These are phyloP conservation scores for Takifugu flavidus DNA, from an alignment of 2,113 vertebrate species.

Conservation along the genomic window DNA sequence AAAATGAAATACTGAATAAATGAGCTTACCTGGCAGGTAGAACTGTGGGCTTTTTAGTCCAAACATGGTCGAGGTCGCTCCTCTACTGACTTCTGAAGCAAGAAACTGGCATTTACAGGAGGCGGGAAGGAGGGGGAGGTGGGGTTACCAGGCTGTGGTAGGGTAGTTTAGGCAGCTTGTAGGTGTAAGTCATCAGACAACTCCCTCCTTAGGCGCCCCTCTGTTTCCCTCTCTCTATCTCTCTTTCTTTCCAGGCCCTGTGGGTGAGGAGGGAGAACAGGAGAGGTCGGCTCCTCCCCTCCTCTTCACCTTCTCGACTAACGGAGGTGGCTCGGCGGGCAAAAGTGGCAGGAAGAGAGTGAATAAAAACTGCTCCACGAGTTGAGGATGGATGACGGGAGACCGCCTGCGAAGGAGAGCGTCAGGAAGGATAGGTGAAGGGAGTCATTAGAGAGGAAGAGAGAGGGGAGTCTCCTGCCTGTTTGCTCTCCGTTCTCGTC, in stretches of 20 bases:
- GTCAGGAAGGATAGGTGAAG: conserved; percentile 46
- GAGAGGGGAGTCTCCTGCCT: conserved; percentile 48
- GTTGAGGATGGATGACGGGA: conserved; percentile 43
- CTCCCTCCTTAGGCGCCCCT: conserved; percentile 35
- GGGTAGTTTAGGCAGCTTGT: conserved; percentile 46
- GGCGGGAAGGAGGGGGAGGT: not conserved
- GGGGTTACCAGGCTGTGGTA: conserved; percentile 20
- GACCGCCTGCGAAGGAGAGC: conserved; percentile 48
- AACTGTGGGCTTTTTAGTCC: conserved; percentile 89
- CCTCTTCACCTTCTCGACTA: conserved; percentile 37
- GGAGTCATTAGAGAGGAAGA: conserved; percentile 23
- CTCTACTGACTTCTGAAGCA: conserved; percentile 52
- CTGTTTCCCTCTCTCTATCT: conserved; percentile 19
- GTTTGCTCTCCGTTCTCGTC: conserved; percentile 41
- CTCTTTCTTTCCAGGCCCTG: conserved; percentile 25
- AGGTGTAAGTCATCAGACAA: conserved; percentile 52
- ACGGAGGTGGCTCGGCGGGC: conserved; percentile 8
- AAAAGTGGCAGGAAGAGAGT: conserved; percentile 10
- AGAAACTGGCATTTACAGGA: conserved; percentile 17
- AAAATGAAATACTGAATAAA: conserved; percentile 8
- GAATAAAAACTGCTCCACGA: conserved; percentile 30
- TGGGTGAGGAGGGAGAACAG: conserved; percentile 24
- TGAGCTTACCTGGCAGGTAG: conserved; percentile 87
- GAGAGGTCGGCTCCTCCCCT: conserved; percentile 50
- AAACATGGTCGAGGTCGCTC: conserved; percentile 83